Conservation (phyloP, 2,797 vertebrate genomes). For the Macrochelys suwanniensis region DNA sequence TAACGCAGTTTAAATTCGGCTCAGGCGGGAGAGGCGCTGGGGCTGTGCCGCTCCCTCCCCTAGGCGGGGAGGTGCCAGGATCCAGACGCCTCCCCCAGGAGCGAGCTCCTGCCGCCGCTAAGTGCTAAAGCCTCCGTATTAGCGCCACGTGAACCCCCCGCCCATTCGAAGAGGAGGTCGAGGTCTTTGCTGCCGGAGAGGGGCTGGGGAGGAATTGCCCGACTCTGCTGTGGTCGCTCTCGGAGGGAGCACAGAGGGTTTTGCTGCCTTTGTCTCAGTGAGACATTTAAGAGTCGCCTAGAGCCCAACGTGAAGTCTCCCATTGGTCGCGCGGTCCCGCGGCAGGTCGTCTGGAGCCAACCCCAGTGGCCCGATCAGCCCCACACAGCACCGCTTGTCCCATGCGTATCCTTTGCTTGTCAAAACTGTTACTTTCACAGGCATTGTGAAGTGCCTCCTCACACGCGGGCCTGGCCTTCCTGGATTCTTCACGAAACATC, state of each 20-base stretch:
- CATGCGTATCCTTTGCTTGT: fast-evolving
- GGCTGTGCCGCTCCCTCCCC: background rate
- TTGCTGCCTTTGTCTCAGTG: background rate
- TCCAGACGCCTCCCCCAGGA: background rate
- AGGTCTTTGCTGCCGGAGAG: fast-evolving
- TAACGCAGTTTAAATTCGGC: conserved; percentile 83
- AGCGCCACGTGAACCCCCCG: background rate
- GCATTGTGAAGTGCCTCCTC: fast-evolving
- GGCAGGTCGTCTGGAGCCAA: background rate
- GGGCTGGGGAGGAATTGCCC: background rate
- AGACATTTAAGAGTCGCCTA: background rate
- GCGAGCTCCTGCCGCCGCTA: background rate
- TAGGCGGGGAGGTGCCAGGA: too few species aligned
- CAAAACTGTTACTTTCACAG: fast-evolving
- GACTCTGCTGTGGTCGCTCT: background rate
- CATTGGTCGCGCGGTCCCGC: too few species aligned
- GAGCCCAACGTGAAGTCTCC: background rate
- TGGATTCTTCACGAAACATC: background rate
- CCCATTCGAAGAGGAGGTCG: background rate
- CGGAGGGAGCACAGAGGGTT: background rate
- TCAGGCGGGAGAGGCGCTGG: conserved; percentile 69
- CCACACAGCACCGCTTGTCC: background rate
- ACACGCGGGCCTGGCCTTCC: fast-evolving
- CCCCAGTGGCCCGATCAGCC: background rate
- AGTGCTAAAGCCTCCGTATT: too few species aligned